Percentiles rank a stretch among this genome's conserved stretches.
phyloP scores from a whole-genome alignment of 2,797 vertebrate species.

The Cryptoblepharus egeriae region DNA sequence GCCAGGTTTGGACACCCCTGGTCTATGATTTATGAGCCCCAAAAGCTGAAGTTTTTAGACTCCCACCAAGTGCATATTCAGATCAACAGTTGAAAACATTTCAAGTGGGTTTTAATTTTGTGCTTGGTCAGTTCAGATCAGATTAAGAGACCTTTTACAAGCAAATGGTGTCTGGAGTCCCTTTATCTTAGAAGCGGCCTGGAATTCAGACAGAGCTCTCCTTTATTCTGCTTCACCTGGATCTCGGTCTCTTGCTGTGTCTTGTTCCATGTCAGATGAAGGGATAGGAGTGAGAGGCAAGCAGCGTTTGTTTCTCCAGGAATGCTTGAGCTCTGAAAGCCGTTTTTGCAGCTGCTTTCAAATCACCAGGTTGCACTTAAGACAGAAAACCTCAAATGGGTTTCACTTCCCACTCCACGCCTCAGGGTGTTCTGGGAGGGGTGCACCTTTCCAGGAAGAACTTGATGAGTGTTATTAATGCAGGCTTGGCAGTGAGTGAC shows the following conservation, averaged over 20 bases:
- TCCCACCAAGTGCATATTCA: not conserved
- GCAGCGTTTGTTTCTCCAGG: not conserved
- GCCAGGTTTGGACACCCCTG: too few relatives aligned
- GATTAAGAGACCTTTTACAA: not conserved
- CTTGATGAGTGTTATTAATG: not conserved
- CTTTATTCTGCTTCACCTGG: not conserved
- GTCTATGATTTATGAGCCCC: not conserved
- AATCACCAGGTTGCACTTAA: not conserved
- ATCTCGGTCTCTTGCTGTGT: not conserved
- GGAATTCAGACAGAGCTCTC: conserved; percentile 2
- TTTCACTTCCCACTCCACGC: not conserved
- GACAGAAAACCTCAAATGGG: not conserved
- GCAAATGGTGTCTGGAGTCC: not conserved
- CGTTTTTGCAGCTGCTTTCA: not conserved
- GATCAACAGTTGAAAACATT: conserved; percentile 23
- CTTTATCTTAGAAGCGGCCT: not conserved
- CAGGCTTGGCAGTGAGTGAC: not conserved
- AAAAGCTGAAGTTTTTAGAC: not conserved
- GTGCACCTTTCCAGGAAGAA: not conserved
- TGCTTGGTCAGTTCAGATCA: not conserved
- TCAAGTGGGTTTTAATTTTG: conserved; percentile 24
- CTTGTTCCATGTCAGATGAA: conserved; percentile 2
- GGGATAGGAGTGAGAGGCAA: not conserved
- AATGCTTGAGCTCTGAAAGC: not conserved
- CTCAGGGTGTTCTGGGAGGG: not conserved